Conservation (phyloP, 2,888 invertebrate species). For the Erynnis tages region DNA sequence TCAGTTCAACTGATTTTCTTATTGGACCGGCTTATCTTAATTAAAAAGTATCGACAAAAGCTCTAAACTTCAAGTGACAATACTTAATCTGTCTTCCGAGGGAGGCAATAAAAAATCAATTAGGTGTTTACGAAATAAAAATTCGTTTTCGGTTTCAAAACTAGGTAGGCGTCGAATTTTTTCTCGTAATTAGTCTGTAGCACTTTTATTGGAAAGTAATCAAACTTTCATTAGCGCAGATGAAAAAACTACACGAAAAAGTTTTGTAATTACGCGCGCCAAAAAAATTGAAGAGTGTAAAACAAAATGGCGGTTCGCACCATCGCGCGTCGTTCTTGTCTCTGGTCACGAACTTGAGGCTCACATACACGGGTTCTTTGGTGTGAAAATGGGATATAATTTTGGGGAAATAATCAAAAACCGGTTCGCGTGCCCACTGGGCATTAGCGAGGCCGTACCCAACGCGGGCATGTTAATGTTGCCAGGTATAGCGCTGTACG, state of each 20-base stretch:
- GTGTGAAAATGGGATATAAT: slow-evolving; percentile 81
- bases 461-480: slow-evolving; percentile 74
- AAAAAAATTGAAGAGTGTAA: slow-evolving; percentile 16
- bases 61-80: background rate
- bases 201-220: slow-evolving; percentile 19
- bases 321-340: slow-evolving; percentile 57
- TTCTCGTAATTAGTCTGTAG: slow-evolving; percentile 20
- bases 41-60: too few relatives aligned
- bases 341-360: slow-evolving; percentile 65
- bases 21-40: too few relatives aligned
- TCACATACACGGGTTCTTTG: slow-evolving; percentile 54
- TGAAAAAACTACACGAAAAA: slow-evolving; percentile 17
- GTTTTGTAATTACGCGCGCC: slow-evolving; percentile 19
- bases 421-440: slow-evolving; percentile 75
- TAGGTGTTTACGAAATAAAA: slow-evolving; percentile 3
- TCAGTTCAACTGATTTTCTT: too few relatives aligned
- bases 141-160: background rate
- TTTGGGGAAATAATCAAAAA: slow-evolving; percentile 79
- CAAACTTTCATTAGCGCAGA: slow-evolving; percentile 21
- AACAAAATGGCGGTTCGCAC: slow-evolving; percentile 33
- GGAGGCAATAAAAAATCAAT: slow-evolving; percentile 10
- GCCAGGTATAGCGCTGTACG: slow-evolving; percentile 72
- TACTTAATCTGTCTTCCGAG: background rate
- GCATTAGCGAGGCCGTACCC: slow-evolving; percentile 76
- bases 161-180: slow-evolving; percentile 11